These are phyloP conservation scores for Syrrhaptes paradoxus DNA, from an alignment of 2,113 vertebrate species.

Conservation along the genomic window DNA sequence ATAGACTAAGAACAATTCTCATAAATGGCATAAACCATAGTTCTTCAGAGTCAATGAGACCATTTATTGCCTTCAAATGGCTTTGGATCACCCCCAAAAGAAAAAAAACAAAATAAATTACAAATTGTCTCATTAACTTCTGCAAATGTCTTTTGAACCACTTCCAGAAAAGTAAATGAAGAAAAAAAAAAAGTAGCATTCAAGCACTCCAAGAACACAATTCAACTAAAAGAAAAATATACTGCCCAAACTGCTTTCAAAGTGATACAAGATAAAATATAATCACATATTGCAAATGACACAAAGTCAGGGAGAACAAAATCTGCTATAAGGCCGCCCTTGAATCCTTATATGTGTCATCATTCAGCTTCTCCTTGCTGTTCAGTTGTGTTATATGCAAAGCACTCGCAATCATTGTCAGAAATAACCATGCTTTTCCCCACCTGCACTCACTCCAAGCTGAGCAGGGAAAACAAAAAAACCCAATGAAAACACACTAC, in stretches of 20 bases:
- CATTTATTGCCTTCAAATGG: neutral
- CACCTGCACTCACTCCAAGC: neutral
- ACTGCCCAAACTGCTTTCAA: neutral
- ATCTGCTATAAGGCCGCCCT: neutral
- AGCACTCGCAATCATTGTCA: neutral
- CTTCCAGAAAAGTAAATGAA: conserved; percentile 56
- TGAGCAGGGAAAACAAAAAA: neutral
- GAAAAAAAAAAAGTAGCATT: neutral
- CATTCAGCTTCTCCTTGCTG: neutral
- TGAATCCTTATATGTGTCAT: rapidly evolving
- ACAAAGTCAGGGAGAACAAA: neutral
- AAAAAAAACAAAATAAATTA: neutral
- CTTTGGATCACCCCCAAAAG: conserved; percentile 21
- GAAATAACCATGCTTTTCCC: neutral
- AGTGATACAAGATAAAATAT: neutral
- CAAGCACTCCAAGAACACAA: conserved; percentile 5
- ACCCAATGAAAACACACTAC: neutral
- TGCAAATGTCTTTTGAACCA: conserved; percentile 40
- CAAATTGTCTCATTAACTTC: conserved; percentile 48
- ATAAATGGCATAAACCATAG: neutral
- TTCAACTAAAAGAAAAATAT: neutral
- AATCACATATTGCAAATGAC: neutral
- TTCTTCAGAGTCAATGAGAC: neutral
- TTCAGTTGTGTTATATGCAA: neutral
- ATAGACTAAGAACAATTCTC: neutral